Percentiles rank a stretch among this genome's conserved stretches.
Evolutionary conservation across 2,888 invertebrate genomes (phyloP).

Genomic region (Campoletis raptor): DNA sequence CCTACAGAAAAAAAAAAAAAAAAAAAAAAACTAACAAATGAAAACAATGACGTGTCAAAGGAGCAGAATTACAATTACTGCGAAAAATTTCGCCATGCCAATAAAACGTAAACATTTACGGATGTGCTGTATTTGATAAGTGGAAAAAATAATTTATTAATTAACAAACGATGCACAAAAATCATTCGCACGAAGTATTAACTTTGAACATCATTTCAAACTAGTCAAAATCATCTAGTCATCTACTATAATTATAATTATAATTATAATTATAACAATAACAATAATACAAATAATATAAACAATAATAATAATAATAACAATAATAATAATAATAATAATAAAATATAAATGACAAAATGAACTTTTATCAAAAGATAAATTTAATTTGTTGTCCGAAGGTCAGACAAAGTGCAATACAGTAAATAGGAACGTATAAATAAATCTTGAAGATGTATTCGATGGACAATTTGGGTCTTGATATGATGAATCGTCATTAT

Average conservation of each 20-base stretch:
- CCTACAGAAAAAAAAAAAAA: background rate
- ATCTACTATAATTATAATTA: background rate
- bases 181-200: background rate
- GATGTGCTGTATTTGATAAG: background rate
- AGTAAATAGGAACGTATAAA: background rate
- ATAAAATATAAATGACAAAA: background rate
- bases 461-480: constrained; percentile 90
- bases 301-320: background rate
- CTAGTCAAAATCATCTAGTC: constrained; percentile 45
- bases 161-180: background rate
- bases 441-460: constrained; percentile 86
- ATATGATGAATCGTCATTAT: constrained; percentile 89
- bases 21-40: background rate
- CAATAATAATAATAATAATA: constrained; percentile 24
- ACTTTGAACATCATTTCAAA: background rate
- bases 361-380: background rate
- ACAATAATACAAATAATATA: constrained; percentile 5
- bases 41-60: constrained; percentile 13
- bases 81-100: constrained; percentile 3
- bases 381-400: constrained; percentile 6
- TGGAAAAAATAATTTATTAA: background rate
- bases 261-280: constrained; percentile 22
- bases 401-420: constrained; percentile 44
- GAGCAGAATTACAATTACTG: background rate
- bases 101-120: background rate